Evolutionary conservation across 2,113 vertebrate species (phyloP).

Genomic region (Vulpes vulpes): DNA sequence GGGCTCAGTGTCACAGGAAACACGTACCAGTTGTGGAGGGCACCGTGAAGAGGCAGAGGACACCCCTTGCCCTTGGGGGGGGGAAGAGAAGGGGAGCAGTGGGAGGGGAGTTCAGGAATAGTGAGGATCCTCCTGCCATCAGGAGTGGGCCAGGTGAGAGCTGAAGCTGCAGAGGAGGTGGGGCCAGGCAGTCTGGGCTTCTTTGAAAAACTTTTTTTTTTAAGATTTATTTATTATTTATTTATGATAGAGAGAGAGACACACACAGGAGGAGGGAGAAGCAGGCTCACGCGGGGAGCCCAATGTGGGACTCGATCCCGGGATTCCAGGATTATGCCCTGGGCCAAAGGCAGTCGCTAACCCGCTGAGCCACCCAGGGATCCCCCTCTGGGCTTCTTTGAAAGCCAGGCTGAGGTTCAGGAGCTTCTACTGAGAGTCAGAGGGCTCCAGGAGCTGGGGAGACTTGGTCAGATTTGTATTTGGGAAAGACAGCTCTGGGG

Average conservation of each 20-base stretch:
- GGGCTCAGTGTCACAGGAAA: neutral
- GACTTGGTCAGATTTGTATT: neutral
- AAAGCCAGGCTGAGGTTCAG: neutral
- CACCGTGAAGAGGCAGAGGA: neutral
- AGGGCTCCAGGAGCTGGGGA: neutral
- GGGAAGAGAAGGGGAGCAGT: neutral
- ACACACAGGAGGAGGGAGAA: no score
- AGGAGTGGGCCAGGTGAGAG: neutral
- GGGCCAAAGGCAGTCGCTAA: no score
- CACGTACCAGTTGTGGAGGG: neutral
- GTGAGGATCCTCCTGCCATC: neutral
- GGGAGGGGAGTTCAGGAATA: neutral
- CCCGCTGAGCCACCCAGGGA: no score
- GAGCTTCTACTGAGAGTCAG: conserved; percentile 24
- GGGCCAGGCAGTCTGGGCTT: neutral
- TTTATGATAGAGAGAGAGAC: no score
- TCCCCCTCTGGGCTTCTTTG: neutral
- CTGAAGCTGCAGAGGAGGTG: neutral
- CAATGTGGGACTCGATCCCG: no score
- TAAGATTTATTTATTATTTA: no score
- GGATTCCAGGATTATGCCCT: no score
- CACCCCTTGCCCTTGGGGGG: neutral
- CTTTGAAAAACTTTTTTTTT: neutral
- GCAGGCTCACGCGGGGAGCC: no score
- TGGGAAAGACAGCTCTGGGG: neutral